Base-by-base conservation (phyloP, 2,797 vertebrate species). In the Salarias fasciatus region DNA sequence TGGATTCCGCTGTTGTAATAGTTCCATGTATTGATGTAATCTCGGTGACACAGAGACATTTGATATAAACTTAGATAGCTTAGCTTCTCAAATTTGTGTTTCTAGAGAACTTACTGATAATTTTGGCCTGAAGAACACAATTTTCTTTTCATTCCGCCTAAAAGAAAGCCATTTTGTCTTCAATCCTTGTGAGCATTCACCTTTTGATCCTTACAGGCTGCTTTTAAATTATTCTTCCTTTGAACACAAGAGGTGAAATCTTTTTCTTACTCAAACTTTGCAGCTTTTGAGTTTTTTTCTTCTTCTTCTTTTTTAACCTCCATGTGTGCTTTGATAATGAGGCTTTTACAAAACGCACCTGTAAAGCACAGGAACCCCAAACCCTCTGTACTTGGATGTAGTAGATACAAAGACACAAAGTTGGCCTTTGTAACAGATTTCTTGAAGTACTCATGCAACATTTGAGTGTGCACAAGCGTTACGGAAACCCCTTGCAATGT, bases 211-310 rank as follows among this genome's bases (percentile, higher is more conserved):
- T 40, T 58, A 44, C 30, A 75, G 67, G 57, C 42, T 60, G 63
- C 53, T 82, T 75, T 79, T 63, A 59, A 79, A 79, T 58, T 6
- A n/a, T 33, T 37, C 29, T 45, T 58, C 29, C 14, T 73, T 48
- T 68, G 56, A 81, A 64, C 0, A 9, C 36, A 31, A 37, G 7
- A 30, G 30, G 47, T 33, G 24, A 59, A 36, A 43, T 52, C 43
- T 61, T 2, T 55, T 41, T 44, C 30, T 40, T 6, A 1, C 33
- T 63, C 45, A 9, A 28, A 44, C 40, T 61, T 45, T 57, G 36
- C 44, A 42, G 49, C 31, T 53, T 60, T 47, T 41, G 37, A 36
- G 24, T 24, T 24, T 24, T 24, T 24, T 24, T 24, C 18, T 24
- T 24, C 18, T 24, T 24, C 51, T 67, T 57, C 67, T 53, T 61